Evolutionary conservation across 1,140 invertebrate species (phyloP), one percentile per base, ranked within the genome.

Genomic region (Hylyphantes graminicola): DNA sequence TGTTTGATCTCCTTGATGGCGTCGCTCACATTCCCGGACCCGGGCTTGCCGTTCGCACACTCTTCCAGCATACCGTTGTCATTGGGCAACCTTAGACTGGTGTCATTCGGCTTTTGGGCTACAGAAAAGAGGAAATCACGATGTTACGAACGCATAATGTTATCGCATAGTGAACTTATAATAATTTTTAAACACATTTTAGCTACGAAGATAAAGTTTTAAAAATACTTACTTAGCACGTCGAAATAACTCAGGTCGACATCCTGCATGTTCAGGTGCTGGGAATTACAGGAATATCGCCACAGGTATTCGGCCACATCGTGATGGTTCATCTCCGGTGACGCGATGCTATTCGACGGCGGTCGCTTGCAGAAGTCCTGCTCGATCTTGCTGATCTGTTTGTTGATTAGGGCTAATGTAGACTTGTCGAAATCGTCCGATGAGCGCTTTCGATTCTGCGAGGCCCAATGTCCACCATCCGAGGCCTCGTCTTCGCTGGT

Each of bases 1-100:
- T 94, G 92, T 85, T 94, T 92, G 87, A 95, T 95, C 87, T 95
- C 94, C 88, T 95, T 94, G 87, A 96, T 94, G 19, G 94, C 94
- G 85, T 94, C 93, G 88, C 95, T 94, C 10, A 94, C 92, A 6
- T 61, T 70, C 8, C 48, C 67, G 17, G 50, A 59, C 11, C 51
- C 59, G 10, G 48, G 55, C 53, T 85, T 85, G 21, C 61, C 73
- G 12, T 85, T 77, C 54, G 73, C 15, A 12, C 82, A 85, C 1
- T 85, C 82, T 15, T 75, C 82, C 7, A 50, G n/a, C 53, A 77
- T 35, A 7, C 54, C 73, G 53, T 61, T 72, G 55, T 82, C 79
- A 15, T 50, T 75, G 48, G 74, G 70, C 12, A 75, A 55, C 64
- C 84, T 63, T 11, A 67, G 76, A 15, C 76, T 85, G 5, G 48